Base-by-base conservation (phyloP, 2,797 vertebrate species). In the Peromyscus eremicus region DNA sequence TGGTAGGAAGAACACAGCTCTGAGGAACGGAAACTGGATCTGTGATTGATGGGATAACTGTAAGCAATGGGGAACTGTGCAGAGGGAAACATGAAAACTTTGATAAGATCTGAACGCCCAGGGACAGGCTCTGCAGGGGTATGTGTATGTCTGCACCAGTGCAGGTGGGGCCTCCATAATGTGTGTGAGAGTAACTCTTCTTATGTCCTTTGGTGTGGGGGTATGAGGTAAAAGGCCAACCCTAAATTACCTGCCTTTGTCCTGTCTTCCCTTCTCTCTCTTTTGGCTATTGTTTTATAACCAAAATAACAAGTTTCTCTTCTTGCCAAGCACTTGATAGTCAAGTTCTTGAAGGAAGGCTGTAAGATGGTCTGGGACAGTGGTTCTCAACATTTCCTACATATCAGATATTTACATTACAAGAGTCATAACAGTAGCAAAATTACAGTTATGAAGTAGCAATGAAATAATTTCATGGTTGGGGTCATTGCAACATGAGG, bases 21-120 rank as follows among this genome's bases (percentile, higher is more conserved):
- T 52, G 90, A 66, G 85, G 62, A 96, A 52, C 16, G 82, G 62
- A 95, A 76, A 73, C 9, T 60, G 79, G 89, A 57, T 32, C 46
- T 43, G 80, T 43, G 76, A 60, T 14, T 79, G 66, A 96, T 43
- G 68, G 80, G 49, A 64, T 64, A 71, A 73, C 10, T 4, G 27
- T 66, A 70, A 87, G 57, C 4, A 19, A 52, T 8, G 25, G 1
- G 71, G 40, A 46, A 29, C 17, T 60, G 77, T 57, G 64, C 23
- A 68, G 70, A n/a, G 29, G 14, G 16, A 52, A 82, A 34, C 70
- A 21, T 14, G 40, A 19, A 16, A 10, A 52, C 10, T 43, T 17
- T 10, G 55, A 25, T n/a, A 62, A 46, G 80, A 49, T 25, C 12
- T 37, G 60, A 92, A 71, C 55, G 90, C 71, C 29, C 70, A 40